Base-by-base conservation (phyloP, 2,797 vertebrate genomes). In the Mionectes olivaceus region DNA sequence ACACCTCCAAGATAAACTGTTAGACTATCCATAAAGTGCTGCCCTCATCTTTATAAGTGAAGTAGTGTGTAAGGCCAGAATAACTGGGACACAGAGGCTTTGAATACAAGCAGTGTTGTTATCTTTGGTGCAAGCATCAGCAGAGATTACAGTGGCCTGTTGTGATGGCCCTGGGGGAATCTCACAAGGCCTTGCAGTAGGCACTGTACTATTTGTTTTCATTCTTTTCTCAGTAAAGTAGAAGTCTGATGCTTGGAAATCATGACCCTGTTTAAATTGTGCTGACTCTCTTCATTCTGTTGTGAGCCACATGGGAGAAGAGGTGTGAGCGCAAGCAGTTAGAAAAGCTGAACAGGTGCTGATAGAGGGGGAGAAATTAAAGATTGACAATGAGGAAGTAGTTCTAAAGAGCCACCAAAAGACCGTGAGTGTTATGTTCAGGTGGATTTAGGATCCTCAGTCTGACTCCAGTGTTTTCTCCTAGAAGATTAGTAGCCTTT, bases 101-200 rank as follows among this genome's bases (percentile, higher is more conserved):
- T 75, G 89, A 91, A 89, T 94, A 91, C 50, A 89, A 87, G 90
- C 81, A 83, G 32, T 25, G 25, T 81, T 93, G 56, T 95, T 95
- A 93, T 94, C 83, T 95, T 52, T 59, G n/a, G 63, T 92, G 63
- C 28, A 84, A 87, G 44, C 41, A 69, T 88, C 70, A 96, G 87
- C 91, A 95, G 63, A 88, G 67, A 87, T 93, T 94, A 60, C 35
- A 53, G 33, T 25, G 64, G 41, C 50, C 57, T 60, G 41, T 68
- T 83, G 47, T 83, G 35, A 56, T 69, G 74, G 35, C 59, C 83
- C 79, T 65, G 85, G 59, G 47, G 85, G 59, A 94, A 91, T 92
- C 49, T 74, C 56, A 64, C 49, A 61, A 84, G 84, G 23, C n/a
- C 25, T 92, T 91, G 35, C 61, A 82, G 75, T 67, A 65, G 44